Evolutionary conservation across 2,113 vertebrate species (phyloP).

Genomic region (Salminus brasiliensis): DNA sequence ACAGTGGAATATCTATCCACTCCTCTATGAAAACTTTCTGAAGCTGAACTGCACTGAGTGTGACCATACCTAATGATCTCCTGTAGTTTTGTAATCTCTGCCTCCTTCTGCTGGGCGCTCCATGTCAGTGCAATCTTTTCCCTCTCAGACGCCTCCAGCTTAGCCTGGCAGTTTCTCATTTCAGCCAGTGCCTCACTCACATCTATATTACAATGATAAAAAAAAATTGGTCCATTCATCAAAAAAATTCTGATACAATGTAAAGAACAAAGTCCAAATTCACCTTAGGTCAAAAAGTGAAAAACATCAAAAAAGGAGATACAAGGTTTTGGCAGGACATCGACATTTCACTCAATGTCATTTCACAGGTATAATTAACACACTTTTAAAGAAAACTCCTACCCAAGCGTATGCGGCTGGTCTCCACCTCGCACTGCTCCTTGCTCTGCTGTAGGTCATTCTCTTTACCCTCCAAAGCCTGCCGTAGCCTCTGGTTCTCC

Average conservation of each 20-base stretch:
- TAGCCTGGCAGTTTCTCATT: slow-evolving; percentile 75
- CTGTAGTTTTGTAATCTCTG: slow-evolving; percentile 79
- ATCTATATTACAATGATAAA: slow-evolving; percentile 24
- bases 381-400: not conserved
- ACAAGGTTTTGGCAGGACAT: too few species aligned
- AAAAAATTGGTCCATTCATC: too few species aligned
- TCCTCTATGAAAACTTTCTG: not conserved
- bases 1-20: not conserved
- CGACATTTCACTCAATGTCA: too few species aligned
- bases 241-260: too few species aligned
- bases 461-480: slow-evolving; percentile 75
- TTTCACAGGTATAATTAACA: too few species aligned
- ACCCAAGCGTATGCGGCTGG: slow-evolving; percentile 79
- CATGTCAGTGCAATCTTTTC: slow-evolving; percentile 82
- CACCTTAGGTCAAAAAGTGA: too few species aligned
- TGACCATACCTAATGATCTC: slow-evolving; percentile 80
- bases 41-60: not conserved
- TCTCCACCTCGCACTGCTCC: slow-evolving; percentile 75
- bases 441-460: slow-evolving; percentile 75
- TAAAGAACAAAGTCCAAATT: too few species aligned
- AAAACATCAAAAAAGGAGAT: too few species aligned
- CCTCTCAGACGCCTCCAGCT: slow-evolving; percentile 78
- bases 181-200: slow-evolving; percentile 68
- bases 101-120: slow-evolving; percentile 79
- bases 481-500: slow-evolving; percentile 79